Base-by-base conservation (phyloP, 1,140 invertebrate genomes). In the Caenorhabditis tropicalis region DNA sequence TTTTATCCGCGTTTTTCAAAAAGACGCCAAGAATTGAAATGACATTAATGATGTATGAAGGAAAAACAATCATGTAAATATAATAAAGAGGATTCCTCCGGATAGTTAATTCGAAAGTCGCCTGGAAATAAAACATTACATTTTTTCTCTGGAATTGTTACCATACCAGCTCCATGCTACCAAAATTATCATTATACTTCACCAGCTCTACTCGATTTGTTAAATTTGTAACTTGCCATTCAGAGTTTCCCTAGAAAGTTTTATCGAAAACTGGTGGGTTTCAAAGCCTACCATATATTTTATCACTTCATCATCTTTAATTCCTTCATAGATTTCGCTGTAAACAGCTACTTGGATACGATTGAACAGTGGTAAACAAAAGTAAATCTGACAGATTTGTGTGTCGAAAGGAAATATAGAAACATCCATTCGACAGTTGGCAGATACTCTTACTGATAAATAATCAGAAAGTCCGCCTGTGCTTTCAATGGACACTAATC, bases 51-150 rank as follows among this genome's bases (percentile, higher is more conserved):
- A 65, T 65, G 58, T 33, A 65, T 3, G 65, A 43, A 21, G 65
- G 65, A 21, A 43, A 74, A 0, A 43, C 36, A 39, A 74, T 74
- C 65, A 74, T 74, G 29, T 74, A 74, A 21, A 65, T 65, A 21
- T 74, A 43, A 19, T 74, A 74, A 6, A 74, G 21, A 3, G 36
- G 65, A n/a, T 74, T 74, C 27, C 65, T 33, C 19, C 21, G n/a
- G 21, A 74, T 43, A 24, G 2, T 65, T 1, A 65, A 33, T 36
- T 65, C 58, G 36, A 65, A 65, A 36, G n/a, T 19, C 0, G 29
- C 58, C 58, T 65, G 29, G 36, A 33, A 33, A 16, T 27, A 27
- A 56, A 24, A 56, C 15, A 56, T 1, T 24, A 27, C 53, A 27
- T 19, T 1, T 3, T 19, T 51, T n/a, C n/a, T n/a, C n/a, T n/a